These are phyloP conservation scores for Cynopterus sphinx DNA, from an alignment of 2,797 vertebrate species.

Conservation along the genomic window DNA sequence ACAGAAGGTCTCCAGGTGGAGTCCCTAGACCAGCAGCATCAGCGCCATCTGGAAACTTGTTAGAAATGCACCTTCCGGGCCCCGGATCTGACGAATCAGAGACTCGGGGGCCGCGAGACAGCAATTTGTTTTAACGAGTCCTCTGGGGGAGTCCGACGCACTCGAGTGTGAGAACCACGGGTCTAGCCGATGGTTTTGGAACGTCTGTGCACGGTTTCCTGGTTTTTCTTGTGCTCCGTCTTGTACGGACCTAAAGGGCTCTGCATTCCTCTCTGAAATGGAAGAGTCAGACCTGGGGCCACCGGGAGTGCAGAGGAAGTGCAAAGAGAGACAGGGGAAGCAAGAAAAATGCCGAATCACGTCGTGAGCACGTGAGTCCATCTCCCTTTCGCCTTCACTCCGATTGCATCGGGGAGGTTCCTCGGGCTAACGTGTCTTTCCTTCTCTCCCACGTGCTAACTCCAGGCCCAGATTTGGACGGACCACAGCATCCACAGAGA, in stretches of 20 bases:
- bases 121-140: neutral
- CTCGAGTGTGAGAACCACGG: too few species aligned
- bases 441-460: neutral
- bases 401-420: neutral
- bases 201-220: neutral
- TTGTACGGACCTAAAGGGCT: neutral
- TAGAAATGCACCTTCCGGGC: neutral
- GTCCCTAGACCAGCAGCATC: neutral
- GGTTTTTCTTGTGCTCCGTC: neutral
- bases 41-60: neutral
- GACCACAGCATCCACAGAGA: neutral
- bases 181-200: neutral
- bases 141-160: accelerated
- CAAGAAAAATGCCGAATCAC: too few species aligned
- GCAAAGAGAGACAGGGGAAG: accelerated
- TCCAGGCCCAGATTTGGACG: neutral
- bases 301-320: neutral
- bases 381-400: neutral
- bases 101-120: too few species aligned
- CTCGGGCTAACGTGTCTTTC: neutral
- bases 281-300: neutral
- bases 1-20: neutral
- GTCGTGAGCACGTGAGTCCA: accelerated
- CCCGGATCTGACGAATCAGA: too few species aligned
- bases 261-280: neutral